A percentile compares a stretch with the other conserved stretches of the same genome.
These are phyloP conservation scores for Hypomesus transpacificus DNA, from an alignment of 2,113 vertebrate species.

Conservation along the genomic window DNA sequence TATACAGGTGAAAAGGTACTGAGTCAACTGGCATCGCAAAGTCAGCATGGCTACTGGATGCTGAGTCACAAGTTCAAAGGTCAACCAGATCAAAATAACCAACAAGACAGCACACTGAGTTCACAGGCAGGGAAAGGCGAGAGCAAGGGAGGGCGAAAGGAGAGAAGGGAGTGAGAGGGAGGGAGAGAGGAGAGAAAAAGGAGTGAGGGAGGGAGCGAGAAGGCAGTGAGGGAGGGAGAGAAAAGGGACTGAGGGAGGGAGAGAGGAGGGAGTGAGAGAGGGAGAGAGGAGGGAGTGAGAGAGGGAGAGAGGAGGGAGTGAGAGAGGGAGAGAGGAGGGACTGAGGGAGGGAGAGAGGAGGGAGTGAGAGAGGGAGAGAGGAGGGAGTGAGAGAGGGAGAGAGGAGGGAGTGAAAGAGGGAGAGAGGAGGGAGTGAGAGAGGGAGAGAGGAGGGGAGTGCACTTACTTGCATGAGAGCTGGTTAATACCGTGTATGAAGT, in stretches of 20 bases:
- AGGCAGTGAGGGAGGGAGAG: conserved; percentile 9
- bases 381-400: conserved; percentile 23
- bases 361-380: conserved; percentile 22
- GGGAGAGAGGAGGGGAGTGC: not conserved
- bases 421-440: not conserved
- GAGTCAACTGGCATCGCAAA: too few species aligned
- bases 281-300: not conserved
- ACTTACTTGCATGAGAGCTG: conserved; percentile 99
- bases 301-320: conserved; percentile 15
- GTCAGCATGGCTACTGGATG: too few species aligned
- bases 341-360: conserved; percentile 22
- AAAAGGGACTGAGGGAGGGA: not conserved
- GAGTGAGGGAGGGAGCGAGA: not conserved
- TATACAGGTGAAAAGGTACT: not conserved
- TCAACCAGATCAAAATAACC: too few species aligned
- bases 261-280: not conserved
- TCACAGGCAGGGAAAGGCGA: not conserved
- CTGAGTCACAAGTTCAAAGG: too few species aligned
- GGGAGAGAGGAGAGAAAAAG: not conserved
- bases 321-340: conserved; percentile 6
- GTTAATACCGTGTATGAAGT: conserved; percentile 98
- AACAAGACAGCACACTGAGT: conserved; percentile 15
- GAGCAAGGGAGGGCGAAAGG: conserved; percentile 5
- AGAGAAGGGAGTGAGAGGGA: not conserved
- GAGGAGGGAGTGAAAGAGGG: not conserved